Conservation (phyloP, 2,888 invertebrate genomes). For the Eristalis pertinax region DNA sequence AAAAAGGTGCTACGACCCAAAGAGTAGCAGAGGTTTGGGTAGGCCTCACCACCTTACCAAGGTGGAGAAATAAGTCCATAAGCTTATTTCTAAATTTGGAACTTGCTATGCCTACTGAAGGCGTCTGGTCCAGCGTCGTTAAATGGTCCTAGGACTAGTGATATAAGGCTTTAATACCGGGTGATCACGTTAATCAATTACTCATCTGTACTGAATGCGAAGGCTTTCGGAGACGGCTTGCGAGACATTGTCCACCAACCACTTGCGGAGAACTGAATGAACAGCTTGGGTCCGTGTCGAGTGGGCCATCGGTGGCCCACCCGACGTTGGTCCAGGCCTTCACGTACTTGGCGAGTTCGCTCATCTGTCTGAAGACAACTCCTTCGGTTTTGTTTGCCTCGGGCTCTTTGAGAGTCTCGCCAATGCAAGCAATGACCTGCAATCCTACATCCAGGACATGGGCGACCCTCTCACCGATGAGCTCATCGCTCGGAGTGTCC, state of each 20-base stretch:
- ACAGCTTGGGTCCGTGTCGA: constrained; percentile 96
- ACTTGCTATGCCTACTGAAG: too few species aligned
- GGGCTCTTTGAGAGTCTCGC: constrained; percentile 97
- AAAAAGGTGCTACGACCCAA: too few species aligned
- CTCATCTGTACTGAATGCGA: too few species aligned
- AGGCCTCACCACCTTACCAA: too few species aligned
- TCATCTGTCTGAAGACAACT: constrained; percentile 95
- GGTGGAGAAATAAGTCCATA: too few species aligned
- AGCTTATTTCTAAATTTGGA: too few species aligned
- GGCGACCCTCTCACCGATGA: constrained; percentile 89
- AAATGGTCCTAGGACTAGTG: too few species aligned
- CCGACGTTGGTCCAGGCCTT: constrained; percentile 91
- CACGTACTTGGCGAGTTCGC: constrained; percentile 90
- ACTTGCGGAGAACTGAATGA: constrained; percentile 92
- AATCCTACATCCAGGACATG: constrained; percentile 89
- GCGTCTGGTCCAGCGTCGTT: too few species aligned
- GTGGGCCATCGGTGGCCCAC: constrained; percentile 99
- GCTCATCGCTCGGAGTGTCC: constrained; percentile 97
- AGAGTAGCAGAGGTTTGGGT: too few species aligned
- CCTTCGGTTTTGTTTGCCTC: constrained; percentile 96
- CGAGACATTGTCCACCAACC: constrained; percentile 91
- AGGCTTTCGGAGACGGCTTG: constrained; percentile 88
- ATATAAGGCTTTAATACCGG: too few species aligned
- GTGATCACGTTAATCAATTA: too few species aligned
- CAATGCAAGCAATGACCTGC: constrained; percentile 96